Evolutionary conservation across 2,888 invertebrate genomes (phyloP).

Genomic region (Periphyllus acericola): DNA sequence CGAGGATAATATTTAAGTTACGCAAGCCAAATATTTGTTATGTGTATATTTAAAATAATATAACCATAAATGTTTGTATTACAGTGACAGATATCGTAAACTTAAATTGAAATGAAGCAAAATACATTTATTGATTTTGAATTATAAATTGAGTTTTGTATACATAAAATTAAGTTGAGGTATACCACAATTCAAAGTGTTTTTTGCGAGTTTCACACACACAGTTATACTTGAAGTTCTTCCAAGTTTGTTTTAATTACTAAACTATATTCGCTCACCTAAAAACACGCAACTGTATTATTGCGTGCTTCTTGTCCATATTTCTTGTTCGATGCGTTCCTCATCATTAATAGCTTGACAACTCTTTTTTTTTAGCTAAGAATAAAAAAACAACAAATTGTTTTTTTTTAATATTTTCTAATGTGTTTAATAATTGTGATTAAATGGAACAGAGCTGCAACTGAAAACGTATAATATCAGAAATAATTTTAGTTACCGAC

Average conservation of each 20-base stretch:
- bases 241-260: slow-evolving; percentile 43
- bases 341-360: not conserved
- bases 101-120: not conserved
- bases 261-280: not conserved
- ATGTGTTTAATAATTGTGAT: slow-evolving; percentile 7
- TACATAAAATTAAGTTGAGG: slow-evolving; percentile 36
- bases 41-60: not conserved
- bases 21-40: not conserved
- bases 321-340: slow-evolving; percentile 19
- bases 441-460: not conserved
- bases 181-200: slow-evolving; percentile 1
- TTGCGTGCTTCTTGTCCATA: slow-evolving; percentile 24
- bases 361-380: not conserved
- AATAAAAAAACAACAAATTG: slow-evolving; percentile 8
- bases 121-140: not conserved
- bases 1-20: not conserved
- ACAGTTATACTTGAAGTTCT: not conserved
- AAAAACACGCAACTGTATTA: slow-evolving; percentile 33
- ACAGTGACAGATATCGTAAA: not conserved
- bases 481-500: slow-evolving; percentile 41
- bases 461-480: slow-evolving; percentile 3
- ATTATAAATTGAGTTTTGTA: not conserved
- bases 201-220: slow-evolving; percentile 5
- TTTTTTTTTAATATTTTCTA: not conserved
- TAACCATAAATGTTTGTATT: not conserved